Base-by-base conservation (phyloP, 2,797 vertebrate genomes). In the Squalus acanthias region DNA sequence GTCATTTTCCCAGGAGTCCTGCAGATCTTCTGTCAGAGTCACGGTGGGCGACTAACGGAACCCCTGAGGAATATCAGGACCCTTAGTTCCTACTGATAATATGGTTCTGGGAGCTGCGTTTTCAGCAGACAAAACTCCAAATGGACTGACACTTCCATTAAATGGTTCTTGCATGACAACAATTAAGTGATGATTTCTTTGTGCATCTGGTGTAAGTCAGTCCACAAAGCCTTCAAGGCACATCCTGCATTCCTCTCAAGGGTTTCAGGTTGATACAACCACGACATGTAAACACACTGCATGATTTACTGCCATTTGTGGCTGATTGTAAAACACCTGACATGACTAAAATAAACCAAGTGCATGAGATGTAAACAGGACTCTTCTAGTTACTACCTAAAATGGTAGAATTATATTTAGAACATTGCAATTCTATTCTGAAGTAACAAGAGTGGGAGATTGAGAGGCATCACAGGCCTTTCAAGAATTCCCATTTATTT, bases 331-430 rank as follows among this genome's bases (percentile, higher is more conserved):
- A 93, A 69, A 93, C 91, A 69, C n/a, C 91, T 69, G 65, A 22
- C 39, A 46, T 46, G 65, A 39, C 67, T 69, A 69, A 93, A 93
- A 93, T 93, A 93, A 93, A 93, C 65, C 8, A 46, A 93, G 67
- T 46, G 63, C 17, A 93, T 67, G 46, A 50, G 17, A 50, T 50
- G 20, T 85, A 85, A 85, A 85, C 82, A 46, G 91, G 91, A 46
- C 91, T 69, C 60, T 63, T 67, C 17, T 10, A 46, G 65, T 46
- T 12, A 46, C n/a, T 69, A 67, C 91, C 65, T 46, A 69, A 93
- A 69, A 93, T 67, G 65, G 91, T 93, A 93, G 1, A 67, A 93
- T 93, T 93, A 93, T 93, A 93, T 93, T 93, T 93, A 93, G 91
- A 67, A 93, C 91, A 93, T 93, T 93, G 65, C 91, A 69, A 93